Percentiles rank a stretch among this genome's conserved stretches.
Conservation (phyloP, 2,113 vertebrate species). For the Rhegmatorhina hoffmannsi region DNA sequence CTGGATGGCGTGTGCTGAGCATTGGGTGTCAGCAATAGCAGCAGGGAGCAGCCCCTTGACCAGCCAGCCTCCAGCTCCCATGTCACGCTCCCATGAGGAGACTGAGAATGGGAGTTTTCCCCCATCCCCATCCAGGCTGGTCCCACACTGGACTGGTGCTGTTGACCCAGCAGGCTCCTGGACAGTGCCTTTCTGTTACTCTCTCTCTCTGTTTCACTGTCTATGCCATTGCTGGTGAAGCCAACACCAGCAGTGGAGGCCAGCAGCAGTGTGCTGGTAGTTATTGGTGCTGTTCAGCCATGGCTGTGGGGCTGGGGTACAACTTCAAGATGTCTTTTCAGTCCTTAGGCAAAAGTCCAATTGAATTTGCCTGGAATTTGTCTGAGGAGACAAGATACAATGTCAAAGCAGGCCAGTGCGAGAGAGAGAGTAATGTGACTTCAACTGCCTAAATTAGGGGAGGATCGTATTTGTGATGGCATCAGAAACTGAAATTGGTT, state of each 20-base stretch:
- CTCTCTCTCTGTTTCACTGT: not conserved
- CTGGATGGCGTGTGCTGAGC: not conserved
- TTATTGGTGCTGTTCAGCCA: not conserved
- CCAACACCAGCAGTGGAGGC: not conserved
- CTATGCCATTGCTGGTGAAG: not conserved
- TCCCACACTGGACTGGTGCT: not conserved
- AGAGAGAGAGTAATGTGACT: not conserved
- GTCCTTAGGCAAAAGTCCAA: not conserved
- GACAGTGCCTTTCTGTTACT: not conserved
- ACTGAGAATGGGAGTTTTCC: not conserved
- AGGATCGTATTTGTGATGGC: not conserved
- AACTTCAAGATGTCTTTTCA: not conserved
- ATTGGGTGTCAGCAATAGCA: not conserved
- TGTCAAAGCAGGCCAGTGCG: not conserved
- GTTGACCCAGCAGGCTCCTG: not conserved
- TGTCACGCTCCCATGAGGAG: rapidly evolving
- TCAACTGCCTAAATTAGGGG: not conserved
- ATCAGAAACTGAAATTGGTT: not conserved
- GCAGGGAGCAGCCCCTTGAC: not conserved
- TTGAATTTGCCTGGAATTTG: not conserved
- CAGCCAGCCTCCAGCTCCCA: not conserved
- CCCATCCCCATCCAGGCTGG: not conserved
- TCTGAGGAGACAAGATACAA: not conserved
- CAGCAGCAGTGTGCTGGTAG: not conserved
- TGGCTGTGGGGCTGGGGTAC: not conserved